These are phyloP conservation scores for Oreochromis grahami DNA, from an alignment of 2,797 vertebrate genomes.

Conservation along the genomic window DNA sequence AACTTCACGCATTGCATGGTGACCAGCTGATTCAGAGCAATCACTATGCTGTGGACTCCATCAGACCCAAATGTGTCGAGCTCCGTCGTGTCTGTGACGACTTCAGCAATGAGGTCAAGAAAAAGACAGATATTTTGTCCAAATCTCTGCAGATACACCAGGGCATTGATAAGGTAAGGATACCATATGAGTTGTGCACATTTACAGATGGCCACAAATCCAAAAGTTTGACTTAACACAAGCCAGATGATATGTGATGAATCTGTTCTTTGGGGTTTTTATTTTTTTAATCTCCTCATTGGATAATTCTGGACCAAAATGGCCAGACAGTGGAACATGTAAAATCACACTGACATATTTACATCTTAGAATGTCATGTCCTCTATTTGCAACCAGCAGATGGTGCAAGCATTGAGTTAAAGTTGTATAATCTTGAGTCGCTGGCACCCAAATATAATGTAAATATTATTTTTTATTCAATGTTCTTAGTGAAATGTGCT, in stretches of 20 bases:
- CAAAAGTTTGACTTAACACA: background rate
- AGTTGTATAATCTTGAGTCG: background rate
- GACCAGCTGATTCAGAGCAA: constrained; percentile 94
- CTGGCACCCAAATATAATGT: background rate
- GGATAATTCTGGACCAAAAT: background rate
- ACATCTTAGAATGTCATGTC: background rate
- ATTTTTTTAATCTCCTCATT: background rate
- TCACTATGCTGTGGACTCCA: constrained; percentile 90
- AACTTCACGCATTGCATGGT: constrained; percentile 84
- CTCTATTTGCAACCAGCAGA: background rate
- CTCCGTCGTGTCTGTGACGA: constrained; percentile 89
- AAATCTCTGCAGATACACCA: constrained; percentile 88
- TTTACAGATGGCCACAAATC: background rate
- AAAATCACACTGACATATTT: background rate
- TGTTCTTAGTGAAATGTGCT: background rate
- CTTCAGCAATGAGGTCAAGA: constrained; percentile 90
- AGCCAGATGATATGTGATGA: background rate
- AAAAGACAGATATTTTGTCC: constrained; percentile 83
- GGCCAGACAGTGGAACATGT: background rate
- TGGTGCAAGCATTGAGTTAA: background rate
- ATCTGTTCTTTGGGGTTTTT: accelerated
- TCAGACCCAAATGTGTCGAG: constrained; percentile 90
- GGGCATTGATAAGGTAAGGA: constrained; percentile 85
- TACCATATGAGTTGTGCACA: background rate
- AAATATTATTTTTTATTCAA: background rate